Percentiles rank a stretch among this genome's conserved stretches.
These are phyloP conservation scores for Andrena bucephala DNA, from an alignment of 2,888 invertebrate species.

Conservation along the genomic window DNA sequence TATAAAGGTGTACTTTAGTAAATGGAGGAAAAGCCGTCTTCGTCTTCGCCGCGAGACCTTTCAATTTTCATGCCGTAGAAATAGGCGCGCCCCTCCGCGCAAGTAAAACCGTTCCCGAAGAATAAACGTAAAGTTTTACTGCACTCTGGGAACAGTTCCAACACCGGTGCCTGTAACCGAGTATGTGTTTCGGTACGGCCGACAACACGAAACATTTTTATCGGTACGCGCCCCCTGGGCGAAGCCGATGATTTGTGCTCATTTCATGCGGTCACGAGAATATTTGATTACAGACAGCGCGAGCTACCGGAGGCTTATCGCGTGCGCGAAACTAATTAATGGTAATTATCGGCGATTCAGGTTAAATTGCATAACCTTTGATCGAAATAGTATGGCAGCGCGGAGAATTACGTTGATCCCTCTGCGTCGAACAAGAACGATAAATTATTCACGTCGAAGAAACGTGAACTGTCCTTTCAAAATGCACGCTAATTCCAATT, in stretches of 20 bases:
- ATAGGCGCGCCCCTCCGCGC: background rate
- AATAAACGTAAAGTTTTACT: constrained; percentile 19
- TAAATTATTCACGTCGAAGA: background rate
- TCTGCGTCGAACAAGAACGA: background rate
- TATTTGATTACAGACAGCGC: constrained; percentile 28
- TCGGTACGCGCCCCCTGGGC: background rate
- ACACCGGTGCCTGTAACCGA: background rate
- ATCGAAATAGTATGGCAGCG: background rate
- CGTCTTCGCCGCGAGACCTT: background rate
- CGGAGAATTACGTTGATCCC: constrained; percentile 4
- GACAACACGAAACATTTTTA: background rate
- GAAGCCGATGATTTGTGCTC: background rate
- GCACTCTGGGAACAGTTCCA: background rate
- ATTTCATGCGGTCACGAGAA: background rate
- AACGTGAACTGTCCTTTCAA: background rate
- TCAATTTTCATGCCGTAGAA: constrained; percentile 9
- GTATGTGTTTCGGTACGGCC: background rate
- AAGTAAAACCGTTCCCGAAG: constrained; percentile 5
- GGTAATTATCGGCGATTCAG: constrained; percentile 21
- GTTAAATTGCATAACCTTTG: constrained; percentile 7
- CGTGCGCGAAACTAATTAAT: constrained; percentile 5
- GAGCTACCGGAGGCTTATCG: background rate
- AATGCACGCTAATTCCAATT: too few species aligned
- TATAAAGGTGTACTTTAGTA: constrained; percentile 3
- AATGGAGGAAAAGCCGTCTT: constrained; percentile 19